phyloP scores from a whole-genome alignment of 1,140 invertebrate species.

The Papilio polytes region DNA sequence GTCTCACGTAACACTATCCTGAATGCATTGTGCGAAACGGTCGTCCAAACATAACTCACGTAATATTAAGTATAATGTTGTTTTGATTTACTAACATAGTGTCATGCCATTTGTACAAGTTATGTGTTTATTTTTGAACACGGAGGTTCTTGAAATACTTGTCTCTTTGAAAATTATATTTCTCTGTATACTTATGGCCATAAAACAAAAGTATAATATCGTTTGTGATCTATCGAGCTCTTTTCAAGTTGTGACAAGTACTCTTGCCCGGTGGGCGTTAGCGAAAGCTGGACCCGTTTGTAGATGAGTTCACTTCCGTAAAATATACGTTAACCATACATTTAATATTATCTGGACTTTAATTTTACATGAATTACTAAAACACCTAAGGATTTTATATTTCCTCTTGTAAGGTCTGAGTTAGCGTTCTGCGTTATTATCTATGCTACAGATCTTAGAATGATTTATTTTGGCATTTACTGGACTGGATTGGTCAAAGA shows the following conservation, averaged over 20 bases:
- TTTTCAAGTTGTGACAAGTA: neutral
- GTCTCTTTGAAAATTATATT: too few relatives aligned
- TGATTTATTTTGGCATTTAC: too few relatives aligned
- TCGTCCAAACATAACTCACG: constrained; percentile 21
- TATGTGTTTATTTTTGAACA: neutral
- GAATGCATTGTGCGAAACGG: constrained; percentile 8
- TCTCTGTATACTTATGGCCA: too few relatives aligned
- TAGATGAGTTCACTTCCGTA: neutral
- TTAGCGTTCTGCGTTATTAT: neutral
- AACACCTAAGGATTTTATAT: neutral
- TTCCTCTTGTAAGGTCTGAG: neutral
- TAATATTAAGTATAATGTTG: neutral
- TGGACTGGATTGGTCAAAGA: too few relatives aligned
- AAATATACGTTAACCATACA: neutral
- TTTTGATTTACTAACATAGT: neutral
- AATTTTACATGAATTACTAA: too few relatives aligned
- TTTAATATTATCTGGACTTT: neutral
- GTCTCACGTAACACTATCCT: constrained; percentile 20
- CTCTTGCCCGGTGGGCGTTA: neutral
- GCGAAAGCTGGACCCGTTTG: constrained; percentile 4
- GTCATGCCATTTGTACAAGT: neutral
- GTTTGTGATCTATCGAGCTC: too few relatives aligned
- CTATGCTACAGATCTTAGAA: too few relatives aligned
- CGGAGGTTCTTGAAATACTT: too few relatives aligned
- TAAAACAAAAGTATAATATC: too few relatives aligned